These are phyloP conservation scores for Melanaphis sacchari DNA, from an alignment of 1,140 invertebrate genomes.

Conservation along the genomic window DNA sequence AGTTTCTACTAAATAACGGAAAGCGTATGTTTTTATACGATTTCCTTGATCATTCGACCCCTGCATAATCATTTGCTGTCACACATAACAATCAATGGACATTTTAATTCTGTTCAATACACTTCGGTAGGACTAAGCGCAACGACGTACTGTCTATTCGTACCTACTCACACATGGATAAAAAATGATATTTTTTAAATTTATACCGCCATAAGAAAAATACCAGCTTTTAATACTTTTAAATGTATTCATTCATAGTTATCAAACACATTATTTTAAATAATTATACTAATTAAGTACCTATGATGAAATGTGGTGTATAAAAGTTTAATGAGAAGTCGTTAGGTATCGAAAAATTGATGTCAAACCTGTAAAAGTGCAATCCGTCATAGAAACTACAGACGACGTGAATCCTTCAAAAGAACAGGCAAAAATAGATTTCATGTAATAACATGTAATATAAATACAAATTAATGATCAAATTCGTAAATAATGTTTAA, in stretches of 20 bases:
- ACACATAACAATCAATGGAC: neutral
- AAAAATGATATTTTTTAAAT: neutral
- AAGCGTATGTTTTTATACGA: no score
- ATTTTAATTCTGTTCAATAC: neutral
- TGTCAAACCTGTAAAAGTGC: neutral
- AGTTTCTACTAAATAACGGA: neutral
- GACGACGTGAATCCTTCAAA: neutral
- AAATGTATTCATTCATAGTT: neutral
- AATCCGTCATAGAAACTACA: neutral
- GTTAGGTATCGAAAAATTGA: neutral
- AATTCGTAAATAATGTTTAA: neutral
- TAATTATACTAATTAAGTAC: neutral
- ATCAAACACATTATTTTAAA: neutral
- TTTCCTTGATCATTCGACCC: neutral
- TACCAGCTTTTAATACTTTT: neutral
- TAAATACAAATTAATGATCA: neutral
- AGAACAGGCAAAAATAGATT: neutral
- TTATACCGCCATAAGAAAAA: neutral
- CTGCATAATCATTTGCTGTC: neutral
- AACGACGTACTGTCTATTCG: no score
- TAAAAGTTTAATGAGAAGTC: neutral
- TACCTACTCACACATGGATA: neutral
- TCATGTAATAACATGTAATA: neutral
- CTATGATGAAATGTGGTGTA: neutral
- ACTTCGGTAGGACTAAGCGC: neutral